A percentile compares a stretch with the other conserved stretches of the same genome.
Evolutionary conservation across 2,113 vertebrate genomes (phyloP).

Genomic region (Eptatretus burgeri): DNA sequence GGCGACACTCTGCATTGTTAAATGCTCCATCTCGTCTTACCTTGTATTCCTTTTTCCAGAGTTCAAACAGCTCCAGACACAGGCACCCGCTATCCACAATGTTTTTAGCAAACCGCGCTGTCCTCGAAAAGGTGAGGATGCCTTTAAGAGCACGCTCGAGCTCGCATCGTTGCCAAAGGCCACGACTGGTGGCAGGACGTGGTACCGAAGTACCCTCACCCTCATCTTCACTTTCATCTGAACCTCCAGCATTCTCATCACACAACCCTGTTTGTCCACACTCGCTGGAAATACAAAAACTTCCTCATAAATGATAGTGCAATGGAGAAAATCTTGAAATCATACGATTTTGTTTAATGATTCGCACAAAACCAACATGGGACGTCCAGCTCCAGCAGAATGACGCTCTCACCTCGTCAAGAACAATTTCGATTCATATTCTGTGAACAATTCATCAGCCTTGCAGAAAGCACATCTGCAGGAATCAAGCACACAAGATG

Average conservation of each 20-base stretch:
- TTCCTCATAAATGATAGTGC: slow-evolving; percentile 2
- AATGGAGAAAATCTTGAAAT: too few relatives aligned
- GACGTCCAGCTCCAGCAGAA: neutral
- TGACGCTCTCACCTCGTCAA: slow-evolving; percentile 84
- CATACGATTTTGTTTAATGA: too few relatives aligned
- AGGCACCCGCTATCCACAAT: slow-evolving; percentile 48
- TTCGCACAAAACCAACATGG: too few relatives aligned
- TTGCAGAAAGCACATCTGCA: slow-evolving; percentile 85
- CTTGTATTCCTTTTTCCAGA: slow-evolving; percentile 97
- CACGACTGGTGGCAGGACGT: slow-evolving; percentile 59
- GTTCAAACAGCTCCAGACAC: slow-evolving; percentile 79
- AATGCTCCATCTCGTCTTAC: slow-evolving; percentile 15
- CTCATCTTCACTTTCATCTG: too few relatives aligned
- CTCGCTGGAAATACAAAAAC: slow-evolving; percentile 25
- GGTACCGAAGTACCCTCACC: slow-evolving; percentile 59
- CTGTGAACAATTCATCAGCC: slow-evolving; percentile 75
- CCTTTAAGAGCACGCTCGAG: slow-evolving; percentile 64
- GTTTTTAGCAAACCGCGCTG: slow-evolving; percentile 33
- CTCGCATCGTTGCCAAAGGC: slow-evolving; percentile 71
- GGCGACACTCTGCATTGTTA: too few relatives aligned
- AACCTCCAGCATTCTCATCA: slow-evolving; percentile 89
- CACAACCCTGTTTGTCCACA: slow-evolving; percentile 85
- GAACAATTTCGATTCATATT: slow-evolving; percentile 91
- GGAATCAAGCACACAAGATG: slow-evolving; percentile 13
- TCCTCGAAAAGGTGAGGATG: slow-evolving; percentile 48